phyloP scores from a whole-genome alignment of 2,888 invertebrate species.

The Fragum sueziense region DNA sequence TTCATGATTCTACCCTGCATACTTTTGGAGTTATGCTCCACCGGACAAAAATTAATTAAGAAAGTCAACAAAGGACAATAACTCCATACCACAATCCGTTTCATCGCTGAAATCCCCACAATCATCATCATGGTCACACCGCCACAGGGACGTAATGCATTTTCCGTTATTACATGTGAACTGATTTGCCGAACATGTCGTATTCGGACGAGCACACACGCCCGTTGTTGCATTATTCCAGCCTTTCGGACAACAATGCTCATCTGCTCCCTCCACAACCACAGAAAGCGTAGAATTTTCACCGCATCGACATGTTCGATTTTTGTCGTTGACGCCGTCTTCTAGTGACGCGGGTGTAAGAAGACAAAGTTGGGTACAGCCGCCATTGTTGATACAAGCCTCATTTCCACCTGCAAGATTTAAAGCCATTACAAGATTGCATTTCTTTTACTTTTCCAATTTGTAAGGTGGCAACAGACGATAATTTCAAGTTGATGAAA shows the following conservation, averaged over 20 bases:
- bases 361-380: conserved; percentile 90
- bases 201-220: conserved; percentile 6
- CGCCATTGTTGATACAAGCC: conserved; percentile 84
- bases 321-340: conserved; percentile 73
- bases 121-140: conserved; percentile 72
- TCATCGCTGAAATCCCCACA: conserved; percentile 86
- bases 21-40: too few species aligned
- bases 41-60: too few species aligned
- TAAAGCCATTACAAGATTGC: too few species aligned
- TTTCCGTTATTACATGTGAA: conserved; percentile 67
- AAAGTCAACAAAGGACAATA: too few species aligned
- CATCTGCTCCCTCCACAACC: conserved; percentile 63
- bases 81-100: conserved; percentile 47
- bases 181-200: conserved; percentile 38
- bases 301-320: conserved; percentile 90
- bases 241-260: conserved; percentile 56
- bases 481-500: too few species aligned
- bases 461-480: too few species aligned
- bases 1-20: too few species aligned
- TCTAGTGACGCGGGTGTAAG: conserved; percentile 85
- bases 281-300: conserved; percentile 85
- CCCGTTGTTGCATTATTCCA: conserved; percentile 57
- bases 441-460: too few species aligned
- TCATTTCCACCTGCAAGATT: conserved; percentile 23
- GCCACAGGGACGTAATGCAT: conserved; percentile 65